These are phyloP conservation scores for Oxygymnocypris stewartii DNA, from an alignment of 2,113 vertebrate genomes.

Conservation along the genomic window DNA sequence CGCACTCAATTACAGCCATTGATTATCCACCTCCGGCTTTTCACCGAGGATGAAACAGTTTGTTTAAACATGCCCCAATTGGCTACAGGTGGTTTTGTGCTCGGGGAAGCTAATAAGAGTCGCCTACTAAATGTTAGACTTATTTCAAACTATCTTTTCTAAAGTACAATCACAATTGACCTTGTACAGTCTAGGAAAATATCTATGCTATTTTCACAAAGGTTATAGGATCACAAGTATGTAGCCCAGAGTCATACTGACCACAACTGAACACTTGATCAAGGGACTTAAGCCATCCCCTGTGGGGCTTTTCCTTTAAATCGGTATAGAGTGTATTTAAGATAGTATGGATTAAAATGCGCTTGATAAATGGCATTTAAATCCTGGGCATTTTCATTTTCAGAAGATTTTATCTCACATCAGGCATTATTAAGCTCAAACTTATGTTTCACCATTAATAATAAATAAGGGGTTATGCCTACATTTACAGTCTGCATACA, in stretches of 20 bases:
- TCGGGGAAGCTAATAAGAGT: background rate
- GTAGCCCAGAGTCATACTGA: background rate
- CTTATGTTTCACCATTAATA: background rate
- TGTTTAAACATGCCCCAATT: slow-evolving; percentile 7
- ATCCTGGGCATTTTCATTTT: background rate
- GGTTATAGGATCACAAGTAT: background rate
- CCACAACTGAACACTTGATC: background rate
- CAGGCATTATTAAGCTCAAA: slow-evolving; percentile 8
- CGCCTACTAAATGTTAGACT: background rate
- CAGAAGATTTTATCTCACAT: background rate
- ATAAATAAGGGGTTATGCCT: background rate
- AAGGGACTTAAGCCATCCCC: slow-evolving; percentile 26
- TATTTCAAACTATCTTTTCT: background rate
- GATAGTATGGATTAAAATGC: background rate
- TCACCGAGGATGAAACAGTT: slow-evolving; percentile 23
- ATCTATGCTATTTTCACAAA: background rate
- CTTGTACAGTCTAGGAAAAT: background rate
- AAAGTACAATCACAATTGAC: background rate
- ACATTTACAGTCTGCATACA: background rate
- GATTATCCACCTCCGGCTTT: slow-evolving; percentile 18
- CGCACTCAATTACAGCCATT: slow-evolving; percentile 28
- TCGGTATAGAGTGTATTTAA: slow-evolving; percentile 1
- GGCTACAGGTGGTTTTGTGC: slow-evolving; percentile 23
- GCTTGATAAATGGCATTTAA: background rate
- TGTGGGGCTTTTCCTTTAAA: slow-evolving; percentile 20